These are phyloP conservation scores for Drosophila peninsularis DNA, from an alignment of 2,888 invertebrate genomes.

Conservation along the genomic window DNA sequence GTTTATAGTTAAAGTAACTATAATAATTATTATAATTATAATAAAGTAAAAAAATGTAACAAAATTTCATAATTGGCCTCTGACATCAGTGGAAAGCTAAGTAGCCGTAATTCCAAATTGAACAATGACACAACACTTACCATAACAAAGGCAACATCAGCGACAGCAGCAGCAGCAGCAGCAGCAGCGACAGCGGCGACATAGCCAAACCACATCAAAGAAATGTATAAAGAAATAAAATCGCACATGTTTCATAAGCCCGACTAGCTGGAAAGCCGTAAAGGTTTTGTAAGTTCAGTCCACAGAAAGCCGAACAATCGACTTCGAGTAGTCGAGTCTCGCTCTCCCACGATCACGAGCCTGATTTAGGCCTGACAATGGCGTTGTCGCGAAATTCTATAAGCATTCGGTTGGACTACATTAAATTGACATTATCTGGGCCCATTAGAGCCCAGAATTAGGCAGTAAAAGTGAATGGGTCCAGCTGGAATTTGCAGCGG, in stretches of 20 bases:
- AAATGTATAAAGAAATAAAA: slow-evolving; percentile 46
- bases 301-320: slow-evolving; percentile 42
- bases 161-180: background rate
- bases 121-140: slow-evolving; percentile 52
- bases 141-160: slow-evolving; percentile 19
- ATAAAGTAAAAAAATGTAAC: slow-evolving; percentile 14
- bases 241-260: slow-evolving; percentile 50
- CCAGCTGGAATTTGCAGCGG: background rate
- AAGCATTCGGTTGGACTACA: background rate
- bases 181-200: background rate
- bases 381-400: background rate
- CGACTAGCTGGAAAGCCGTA: slow-evolving; percentile 33
- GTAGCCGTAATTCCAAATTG: slow-evolving; percentile 46
- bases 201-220: slow-evolving; percentile 47
- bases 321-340: slow-evolving; percentile 18
- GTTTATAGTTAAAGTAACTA: slow-evolving; percentile 5
- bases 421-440: slow-evolving; percentile 2
- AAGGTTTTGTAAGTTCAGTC: slow-evolving; percentile 53
- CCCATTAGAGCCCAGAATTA: background rate
- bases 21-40: slow-evolving; percentile 17
- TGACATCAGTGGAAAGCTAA: slow-evolving; percentile 51
- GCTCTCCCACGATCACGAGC: slow-evolving; percentile 28
- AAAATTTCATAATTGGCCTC: slow-evolving; percentile 42
- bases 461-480: slow-evolving; percentile 7
- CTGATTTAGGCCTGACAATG: background rate